These are phyloP conservation scores for Orthonychiurus folsomi DNA, from an alignment of 2,888 invertebrate species.

Conservation along the genomic window DNA sequence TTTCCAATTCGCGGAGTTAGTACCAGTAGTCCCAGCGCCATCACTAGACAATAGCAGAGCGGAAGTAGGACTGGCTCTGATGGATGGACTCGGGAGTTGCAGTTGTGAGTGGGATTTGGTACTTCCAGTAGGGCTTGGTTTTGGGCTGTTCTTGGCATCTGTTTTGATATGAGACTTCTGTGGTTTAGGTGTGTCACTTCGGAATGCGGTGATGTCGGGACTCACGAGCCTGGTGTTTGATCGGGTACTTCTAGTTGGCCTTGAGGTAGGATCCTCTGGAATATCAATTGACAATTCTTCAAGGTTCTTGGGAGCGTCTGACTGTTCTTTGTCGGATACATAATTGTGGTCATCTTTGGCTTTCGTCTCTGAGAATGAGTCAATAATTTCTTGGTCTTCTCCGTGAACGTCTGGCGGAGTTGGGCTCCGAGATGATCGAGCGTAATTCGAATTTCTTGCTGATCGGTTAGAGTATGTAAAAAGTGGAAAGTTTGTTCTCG, in stretches of 20 bases:
- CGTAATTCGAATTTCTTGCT: slow-evolving; percentile 19
- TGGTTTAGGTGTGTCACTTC: slow-evolving; percentile 32
- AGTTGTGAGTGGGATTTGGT: too few species aligned
- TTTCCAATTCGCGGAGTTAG: slow-evolving; percentile 13
- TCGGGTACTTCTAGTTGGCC: slow-evolving; percentile 41
- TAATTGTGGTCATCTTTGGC: too few species aligned
- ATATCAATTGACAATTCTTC: neutral
- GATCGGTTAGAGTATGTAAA: slow-evolving; percentile 62
- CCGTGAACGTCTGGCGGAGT: slow-evolving; percentile 34
- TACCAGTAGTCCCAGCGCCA: slow-evolving; percentile 15
- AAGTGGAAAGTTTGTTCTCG: slow-evolving; percentile 54
- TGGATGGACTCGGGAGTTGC: slow-evolving; percentile 18
- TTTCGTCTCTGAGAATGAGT: slow-evolving; percentile 15
- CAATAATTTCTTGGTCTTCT: slow-evolving; percentile 40
- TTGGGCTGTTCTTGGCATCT: slow-evolving; percentile 39
- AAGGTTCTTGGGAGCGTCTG: slow-evolving; percentile 5
- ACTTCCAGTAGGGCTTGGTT: slow-evolving; percentile 38
- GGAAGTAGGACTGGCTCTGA: slow-evolving; percentile 16
- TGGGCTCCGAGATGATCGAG: slow-evolving; percentile 23
- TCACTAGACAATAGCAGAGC: too few species aligned
- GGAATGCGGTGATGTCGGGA: too few species aligned
- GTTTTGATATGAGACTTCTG: slow-evolving; percentile 25
- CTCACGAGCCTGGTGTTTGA: slow-evolving; percentile 43
- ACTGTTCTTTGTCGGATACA: slow-evolving; percentile 43
- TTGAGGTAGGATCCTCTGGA: neutral